Evolutionary conservation across 1,140 invertebrate genomes (phyloP).

Genomic region (Danaus plexippus): DNA sequence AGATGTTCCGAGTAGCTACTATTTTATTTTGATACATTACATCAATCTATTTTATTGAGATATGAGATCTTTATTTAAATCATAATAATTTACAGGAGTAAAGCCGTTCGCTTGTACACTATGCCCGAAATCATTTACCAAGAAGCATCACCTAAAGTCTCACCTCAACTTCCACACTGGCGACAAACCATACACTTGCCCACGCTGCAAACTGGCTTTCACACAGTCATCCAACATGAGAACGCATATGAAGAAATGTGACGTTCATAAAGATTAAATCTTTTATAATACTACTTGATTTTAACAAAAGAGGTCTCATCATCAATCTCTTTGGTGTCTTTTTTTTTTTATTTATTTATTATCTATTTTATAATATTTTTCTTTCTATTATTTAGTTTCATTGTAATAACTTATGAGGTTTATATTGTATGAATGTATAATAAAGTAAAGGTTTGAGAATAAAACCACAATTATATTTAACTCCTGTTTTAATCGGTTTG

Average conservation of each 20-base stretch:
- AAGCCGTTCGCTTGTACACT: no score
- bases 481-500: slow-evolving; percentile 64
- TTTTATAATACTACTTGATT: not conserved
- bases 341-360: not conserved
- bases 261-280: slow-evolving; percentile 6
- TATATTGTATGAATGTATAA: not conserved
- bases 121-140: no score
- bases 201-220: slow-evolving; percentile 80
- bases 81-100: no score
- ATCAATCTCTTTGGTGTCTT: no score
- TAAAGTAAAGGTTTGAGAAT: slow-evolving; percentile 21
- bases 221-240: slow-evolving; percentile 86
- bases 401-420: no score
- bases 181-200: slow-evolving; percentile 82
- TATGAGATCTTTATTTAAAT: no score
- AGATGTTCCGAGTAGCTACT: no score
- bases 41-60: no score
- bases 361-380: not conserved
- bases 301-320: not conserved
- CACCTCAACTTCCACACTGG: slow-evolving; percentile 88
- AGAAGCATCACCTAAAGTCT: slow-evolving; percentile 78
- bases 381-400: no score
- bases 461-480: slow-evolving; percentile 51
- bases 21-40: no score
- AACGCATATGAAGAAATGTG: slow-evolving; percentile 83